Evolutionary conservation across 2,888 invertebrate species (phyloP), one percentile per base, ranked within the genome.

Genomic region (Fabriciana adippe): DNA sequence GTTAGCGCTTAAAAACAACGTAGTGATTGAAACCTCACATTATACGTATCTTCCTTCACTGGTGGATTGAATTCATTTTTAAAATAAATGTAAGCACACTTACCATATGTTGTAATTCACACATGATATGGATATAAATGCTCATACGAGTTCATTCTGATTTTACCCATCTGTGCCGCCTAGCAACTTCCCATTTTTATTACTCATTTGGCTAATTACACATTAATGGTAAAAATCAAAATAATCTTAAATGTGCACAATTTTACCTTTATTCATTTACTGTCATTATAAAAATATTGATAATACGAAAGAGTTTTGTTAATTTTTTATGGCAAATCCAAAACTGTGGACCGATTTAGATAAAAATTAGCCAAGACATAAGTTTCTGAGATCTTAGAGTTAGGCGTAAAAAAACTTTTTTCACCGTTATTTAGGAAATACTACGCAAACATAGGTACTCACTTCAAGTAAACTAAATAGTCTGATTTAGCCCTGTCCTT

Each of bases 31-130:
- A 60, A 16, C 51, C 14, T 61, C 18, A 15, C 61, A 61, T 61
- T 16, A 31, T 18, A 35, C 21, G 50, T 60, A 35, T 61, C 31
- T 61, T 51, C 16, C 31, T 61, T 51, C 16, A 50, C 31, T 60
- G 35, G n/a, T 0, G 50, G 16, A 61, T 55, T 50, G 60, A 41
- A 21, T 55, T 53, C n/a, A 53, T 53, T 26, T 26, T 48, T 55
- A 55, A 60, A 60, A 55, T 6, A 18, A 18, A 51, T 50, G 50
- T 61, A 61, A 61, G 48, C 60, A 55, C 47, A 60, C 55, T 45
- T 16, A 57, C 55, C 60, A 50, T 55, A 60, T 60, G 66, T 54
- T 53, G 54, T 47, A 51, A 60, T 50, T 60, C 18, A 59, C 59
- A 65, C 59, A 26, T 54, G 65, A 5, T 59, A 45, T 59, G 45